These are phyloP conservation scores for Axea sp. DNA, from an alignment of 2,888 invertebrate species.

Conservation along the genomic window DNA sequence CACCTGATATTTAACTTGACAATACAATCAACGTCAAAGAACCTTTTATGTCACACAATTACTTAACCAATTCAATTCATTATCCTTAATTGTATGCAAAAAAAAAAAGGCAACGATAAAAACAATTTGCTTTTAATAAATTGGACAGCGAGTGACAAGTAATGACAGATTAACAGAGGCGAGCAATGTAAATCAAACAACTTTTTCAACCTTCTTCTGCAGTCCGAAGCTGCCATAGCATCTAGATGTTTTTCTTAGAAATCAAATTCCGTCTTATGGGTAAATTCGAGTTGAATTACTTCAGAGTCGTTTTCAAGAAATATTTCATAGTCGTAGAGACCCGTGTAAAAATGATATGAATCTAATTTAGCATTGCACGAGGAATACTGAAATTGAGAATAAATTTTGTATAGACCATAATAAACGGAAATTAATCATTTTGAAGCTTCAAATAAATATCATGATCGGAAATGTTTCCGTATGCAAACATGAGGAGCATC, in stretches of 20 bases:
- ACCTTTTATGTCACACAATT: too few species aligned
- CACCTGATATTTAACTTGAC: background rate
- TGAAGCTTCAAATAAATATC: background rate
- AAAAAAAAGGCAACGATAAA: too few species aligned
- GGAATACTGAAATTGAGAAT: background rate
- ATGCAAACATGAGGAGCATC: background rate
- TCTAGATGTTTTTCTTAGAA: slow-evolving; percentile 10
- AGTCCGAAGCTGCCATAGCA: slow-evolving; percentile 2
- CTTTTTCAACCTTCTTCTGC: slow-evolving; percentile 6
- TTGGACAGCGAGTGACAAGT: too few species aligned
- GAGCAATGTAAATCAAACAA: too few species aligned
- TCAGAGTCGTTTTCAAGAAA: background rate
- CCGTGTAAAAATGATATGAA: slow-evolving; percentile 1
- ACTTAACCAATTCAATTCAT: too few species aligned
- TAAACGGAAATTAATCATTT: background rate
- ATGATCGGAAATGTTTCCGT: background rate
- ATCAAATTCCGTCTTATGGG: slow-evolving; percentile 19
- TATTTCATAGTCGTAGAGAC: background rate
- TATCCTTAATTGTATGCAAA: too few species aligned
- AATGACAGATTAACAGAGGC: too few species aligned
- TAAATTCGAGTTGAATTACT: slow-evolving; percentile 14
- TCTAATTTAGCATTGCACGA: slow-evolving; percentile 5
- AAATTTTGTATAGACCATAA: slow-evolving; percentile 11
- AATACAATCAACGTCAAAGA: slow-evolving; percentile 4
- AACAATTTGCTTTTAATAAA: too few species aligned